Evolutionary conservation across 2,888 invertebrate genomes (phyloP), one percentile per base, ranked within the genome.

Genomic region (Hemithea aestivaria): DNA sequence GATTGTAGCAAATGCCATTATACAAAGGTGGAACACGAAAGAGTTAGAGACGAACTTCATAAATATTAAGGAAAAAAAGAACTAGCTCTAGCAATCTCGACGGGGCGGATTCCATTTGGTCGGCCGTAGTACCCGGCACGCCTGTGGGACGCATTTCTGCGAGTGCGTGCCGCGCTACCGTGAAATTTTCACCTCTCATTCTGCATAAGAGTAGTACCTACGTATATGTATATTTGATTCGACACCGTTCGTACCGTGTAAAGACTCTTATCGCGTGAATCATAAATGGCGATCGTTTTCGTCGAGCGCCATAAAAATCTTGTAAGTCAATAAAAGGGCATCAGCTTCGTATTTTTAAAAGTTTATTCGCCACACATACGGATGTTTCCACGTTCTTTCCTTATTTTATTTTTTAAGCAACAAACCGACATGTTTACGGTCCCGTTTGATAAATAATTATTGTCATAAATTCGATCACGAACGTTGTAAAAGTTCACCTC

Each of bases 1-100:
- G 69, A 72, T 67, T 68, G 70, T 73, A 70, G 66, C 62, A 69
- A 79, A 80, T 69, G 67, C 62, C 65, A 76, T 78, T 80, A 77
- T 61, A 71, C 63, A 65, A 70, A 78, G 72, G 72, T 78, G 69
- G 60, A 75, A 73, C 57, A 60, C 63, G 69, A 71, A 71, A 72
- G 67, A 67, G 68, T 72, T 70, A 70, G 63, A 63, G 61, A 71
- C 16, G 27, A 42, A 37, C 68, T 75, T 78, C 75, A 77, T 81
- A 83, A 81, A 82, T 81, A 83, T 81, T 82, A 77, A 82, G 76
- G 63, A 72, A 76, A 72, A 73, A 64, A n/a, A 74, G 72, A 82
- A 78, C 73, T 77, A 75, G 71, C 66, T 62, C 58, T 67, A 70
- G 71, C 75, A 81, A 84, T 84, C 81, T 83, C 77, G 60, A 68